These are phyloP conservation scores for Eustalomyia histrio DNA, from an alignment of 2,888 invertebrate species.

Conservation along the genomic window DNA sequence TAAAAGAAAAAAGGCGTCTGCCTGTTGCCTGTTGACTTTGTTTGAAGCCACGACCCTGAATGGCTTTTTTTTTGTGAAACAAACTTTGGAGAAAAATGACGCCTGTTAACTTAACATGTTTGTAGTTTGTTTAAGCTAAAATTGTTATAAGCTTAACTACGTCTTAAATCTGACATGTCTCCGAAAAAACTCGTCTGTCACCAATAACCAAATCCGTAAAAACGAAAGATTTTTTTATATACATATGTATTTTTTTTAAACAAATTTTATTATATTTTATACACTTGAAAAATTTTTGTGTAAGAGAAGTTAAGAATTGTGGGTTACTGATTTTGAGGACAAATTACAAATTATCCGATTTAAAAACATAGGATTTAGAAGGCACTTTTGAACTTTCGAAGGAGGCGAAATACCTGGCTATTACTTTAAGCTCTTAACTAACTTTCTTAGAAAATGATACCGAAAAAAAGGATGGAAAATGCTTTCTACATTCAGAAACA, in stretches of 20 bases:
- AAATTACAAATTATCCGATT: no score
- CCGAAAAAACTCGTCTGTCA: conserved; percentile 70
- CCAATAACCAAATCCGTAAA: conserved; percentile 75
- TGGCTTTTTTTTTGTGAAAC: conserved; percentile 26
- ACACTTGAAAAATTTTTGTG: conserved; percentile 9
- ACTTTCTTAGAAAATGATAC: no score
- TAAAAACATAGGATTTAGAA: no score
- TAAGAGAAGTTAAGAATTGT: no score
- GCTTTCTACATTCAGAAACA: no score
- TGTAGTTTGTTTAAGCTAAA: conserved; percentile 59
- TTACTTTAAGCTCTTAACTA: no score
- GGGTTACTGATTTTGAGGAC: no score
- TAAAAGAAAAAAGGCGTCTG: conserved; percentile 12
- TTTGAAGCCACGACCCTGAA: conserved; percentile 51
- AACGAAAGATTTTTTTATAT: conserved; percentile 55
- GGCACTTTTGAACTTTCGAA: no score
- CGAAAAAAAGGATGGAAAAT: no score
- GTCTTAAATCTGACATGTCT: conserved; percentile 67
- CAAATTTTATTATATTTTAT: conserved; percentile 25
- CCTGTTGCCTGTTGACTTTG: conserved; percentile 15
- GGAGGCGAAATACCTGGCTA: no score
- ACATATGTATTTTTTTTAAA: conserved; percentile 12
- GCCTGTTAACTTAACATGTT: conserved; percentile 53
- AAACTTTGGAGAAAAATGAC: conserved; percentile 33
- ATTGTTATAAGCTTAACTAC: conserved; percentile 62